Conservation (phyloP, 2,113 vertebrate species). For the Oplegnathus fasciatus region DNA sequence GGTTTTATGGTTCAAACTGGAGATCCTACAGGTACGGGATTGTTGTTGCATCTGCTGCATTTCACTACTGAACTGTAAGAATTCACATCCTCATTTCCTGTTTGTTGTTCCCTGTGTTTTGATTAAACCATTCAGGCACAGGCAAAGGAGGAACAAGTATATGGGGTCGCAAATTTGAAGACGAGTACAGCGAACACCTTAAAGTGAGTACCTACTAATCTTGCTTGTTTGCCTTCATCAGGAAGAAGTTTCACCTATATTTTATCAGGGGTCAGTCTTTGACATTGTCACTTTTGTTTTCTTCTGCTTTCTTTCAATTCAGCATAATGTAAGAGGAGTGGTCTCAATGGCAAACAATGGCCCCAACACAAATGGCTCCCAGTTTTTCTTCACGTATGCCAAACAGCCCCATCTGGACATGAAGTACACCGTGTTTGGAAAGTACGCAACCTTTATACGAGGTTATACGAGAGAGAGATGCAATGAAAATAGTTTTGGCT, state of each 20-base stretch:
- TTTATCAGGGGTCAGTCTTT: neutral
- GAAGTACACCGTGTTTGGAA: slow-evolving; percentile 98
- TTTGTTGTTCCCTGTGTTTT: neutral
- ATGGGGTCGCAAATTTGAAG: slow-evolving; percentile 97
- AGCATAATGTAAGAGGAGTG: slow-evolving; percentile 97
- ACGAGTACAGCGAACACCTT: slow-evolving; percentile 96
- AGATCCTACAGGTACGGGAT: slow-evolving; percentile 91
- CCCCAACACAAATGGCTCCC: slow-evolving; percentile 95
- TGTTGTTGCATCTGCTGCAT: neutral
- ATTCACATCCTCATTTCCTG: neutral
- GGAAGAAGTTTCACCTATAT: neutral
- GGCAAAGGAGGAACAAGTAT: slow-evolving; percentile 98
- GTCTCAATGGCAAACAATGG: slow-evolving; percentile 99
- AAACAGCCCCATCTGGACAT: slow-evolving; percentile 98
- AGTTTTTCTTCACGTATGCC: slow-evolving; percentile 97
- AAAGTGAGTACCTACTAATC: slow-evolving; percentile 85
- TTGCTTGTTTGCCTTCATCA: neutral
- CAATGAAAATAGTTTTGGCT: neutral
- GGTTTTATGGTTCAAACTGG: slow-evolving; percentile 99
- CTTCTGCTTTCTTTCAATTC: slow-evolving; percentile 49
- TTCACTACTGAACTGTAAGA: neutral
- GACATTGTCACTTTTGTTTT: neutral
- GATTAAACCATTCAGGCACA: slow-evolving; percentile 83
- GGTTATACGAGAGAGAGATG: neutral
- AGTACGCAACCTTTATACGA: slow-evolving; percentile 84